These are phyloP conservation scores for Haemorhous mexicanus DNA, from an alignment of 2,113 vertebrate species.

Conservation along the genomic window DNA sequence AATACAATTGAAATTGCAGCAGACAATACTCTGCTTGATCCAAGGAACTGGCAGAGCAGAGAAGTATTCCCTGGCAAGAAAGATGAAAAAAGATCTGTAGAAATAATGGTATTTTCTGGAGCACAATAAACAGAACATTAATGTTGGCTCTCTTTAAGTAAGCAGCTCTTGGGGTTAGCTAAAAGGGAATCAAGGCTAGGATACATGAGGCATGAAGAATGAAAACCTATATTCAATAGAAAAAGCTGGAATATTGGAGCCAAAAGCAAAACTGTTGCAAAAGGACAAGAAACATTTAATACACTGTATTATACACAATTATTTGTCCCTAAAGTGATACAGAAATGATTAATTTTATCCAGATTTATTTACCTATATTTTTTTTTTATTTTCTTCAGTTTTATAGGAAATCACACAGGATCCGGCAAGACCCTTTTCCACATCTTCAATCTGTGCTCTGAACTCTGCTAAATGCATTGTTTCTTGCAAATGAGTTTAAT, in stretches of 20 bases:
- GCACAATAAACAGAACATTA: neutral
- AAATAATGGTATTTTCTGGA: neutral
- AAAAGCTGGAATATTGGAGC: neutral
- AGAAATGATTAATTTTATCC: neutral
- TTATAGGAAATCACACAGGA: neutral
- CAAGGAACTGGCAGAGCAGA: neutral
- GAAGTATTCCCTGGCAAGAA: neutral
- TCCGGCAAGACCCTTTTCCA: neutral
- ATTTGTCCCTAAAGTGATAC: neutral
- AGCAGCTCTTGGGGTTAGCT: neutral
- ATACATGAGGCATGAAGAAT: neutral
- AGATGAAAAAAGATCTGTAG: neutral
- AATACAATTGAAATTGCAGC: neutral
- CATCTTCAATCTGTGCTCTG: neutral
- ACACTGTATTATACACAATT: neutral
- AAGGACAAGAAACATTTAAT: neutral
- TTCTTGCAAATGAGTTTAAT: neutral
- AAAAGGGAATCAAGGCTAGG: neutral
- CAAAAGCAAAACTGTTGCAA: neutral
- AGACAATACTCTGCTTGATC: neutral
- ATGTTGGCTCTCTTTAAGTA: neutral
- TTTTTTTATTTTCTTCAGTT: neutral
- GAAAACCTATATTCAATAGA: neutral
- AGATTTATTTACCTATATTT: neutral
- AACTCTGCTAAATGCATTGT: neutral